Percentiles rank a stretch among this genome's conserved stretches.
These are phyloP conservation scores for Clistopyga incitator DNA, from an alignment of 2,888 invertebrate genomes.

Conservation along the genomic window DNA sequence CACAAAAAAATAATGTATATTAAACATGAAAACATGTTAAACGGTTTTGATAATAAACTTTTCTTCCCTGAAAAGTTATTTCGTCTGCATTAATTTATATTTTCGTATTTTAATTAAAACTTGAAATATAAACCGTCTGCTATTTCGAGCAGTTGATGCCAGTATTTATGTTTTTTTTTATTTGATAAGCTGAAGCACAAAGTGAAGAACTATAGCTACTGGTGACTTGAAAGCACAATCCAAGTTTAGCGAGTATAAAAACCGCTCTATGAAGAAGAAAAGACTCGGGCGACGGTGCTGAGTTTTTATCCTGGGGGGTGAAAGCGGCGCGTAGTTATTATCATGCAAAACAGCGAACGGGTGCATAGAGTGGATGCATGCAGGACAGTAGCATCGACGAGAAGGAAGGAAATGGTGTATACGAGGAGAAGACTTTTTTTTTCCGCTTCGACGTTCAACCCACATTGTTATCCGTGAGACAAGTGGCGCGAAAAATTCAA, in stretches of 20 bases:
- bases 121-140: background rate
- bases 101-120: background rate
- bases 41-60: background rate
- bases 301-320: conserved; percentile 35
- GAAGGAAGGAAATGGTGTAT: conserved; percentile 47
- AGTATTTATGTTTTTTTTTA: background rate
- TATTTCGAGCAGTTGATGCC: background rate
- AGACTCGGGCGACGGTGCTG: conserved; percentile 3
- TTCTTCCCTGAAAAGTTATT: background rate
- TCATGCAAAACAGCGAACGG: conserved; percentile 45
- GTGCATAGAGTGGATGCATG: conserved; percentile 15
- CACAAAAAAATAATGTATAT: too few relatives aligned
- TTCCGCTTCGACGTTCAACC: conserved; percentile 45
- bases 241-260: conserved; percentile 12
- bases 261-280: background rate
- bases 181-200: background rate
- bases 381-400: conserved; percentile 25
- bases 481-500: conserved; percentile 21
- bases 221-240: conserved; percentile 8
- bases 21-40: background rate
- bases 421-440: conserved; percentile 41
- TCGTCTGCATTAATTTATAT: background rate
- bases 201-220: background rate
- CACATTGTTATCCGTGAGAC: conserved; percentile 15
- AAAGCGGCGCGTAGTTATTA: conserved; percentile 40